Conservation (phyloP, 2,113 vertebrate genomes). For the Rattus norvegicus region GRCr8 NC_086039.1:4541501-4542000, state of each 20-base stretch:
- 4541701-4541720: background rate
- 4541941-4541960: background rate
- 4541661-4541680: background rate
- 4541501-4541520: conserved; percentile 11
- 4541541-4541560: background rate
- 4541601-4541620: background rate
- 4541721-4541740: background rate
- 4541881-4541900: background rate
- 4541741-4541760: background rate
- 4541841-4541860: background rate
- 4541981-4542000: background rate
- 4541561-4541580: conserved; percentile 10
- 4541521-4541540: conserved; percentile 37
- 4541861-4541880: background rate
- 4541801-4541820: background rate
- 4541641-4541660: background rate
- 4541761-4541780: too few relatives aligned
- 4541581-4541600: background rate
- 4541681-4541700: background rate
- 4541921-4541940: background rate
- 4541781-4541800: too few relatives aligned
- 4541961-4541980: conserved; percentile 13
- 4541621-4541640: background rate
- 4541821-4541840: background rate
- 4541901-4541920: background rate